Evolutionary conservation across 2,113 vertebrate species (phyloP).

Genomic region (Microtus oregoni): DNA sequence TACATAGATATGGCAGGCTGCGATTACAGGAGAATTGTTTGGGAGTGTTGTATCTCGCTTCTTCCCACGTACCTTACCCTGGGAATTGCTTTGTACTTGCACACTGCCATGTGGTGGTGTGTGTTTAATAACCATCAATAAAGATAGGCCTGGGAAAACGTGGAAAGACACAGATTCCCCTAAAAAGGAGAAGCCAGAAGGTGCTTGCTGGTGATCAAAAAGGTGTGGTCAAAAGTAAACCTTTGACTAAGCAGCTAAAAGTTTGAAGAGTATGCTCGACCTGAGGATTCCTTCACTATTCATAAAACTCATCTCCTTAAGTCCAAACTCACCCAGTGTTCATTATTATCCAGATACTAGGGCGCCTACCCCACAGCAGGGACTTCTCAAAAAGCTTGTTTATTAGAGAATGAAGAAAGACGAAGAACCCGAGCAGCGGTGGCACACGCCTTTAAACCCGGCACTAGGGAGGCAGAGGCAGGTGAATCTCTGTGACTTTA

Average conservation of each 20-base stretch:
- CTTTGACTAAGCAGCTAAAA: neutral
- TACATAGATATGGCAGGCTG: slow-evolving; percentile 81
- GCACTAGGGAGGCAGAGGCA: neutral
- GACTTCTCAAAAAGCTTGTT: neutral
- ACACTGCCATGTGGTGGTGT: slow-evolving; percentile 91
- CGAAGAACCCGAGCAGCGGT: neutral
- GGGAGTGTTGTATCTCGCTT: slow-evolving; percentile 89
- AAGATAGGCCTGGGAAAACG: slow-evolving; percentile 91
- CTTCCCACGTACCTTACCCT: slow-evolving; percentile 95
- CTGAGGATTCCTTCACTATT: neutral
- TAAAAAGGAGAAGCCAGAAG: neutral
- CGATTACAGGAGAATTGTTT: slow-evolving; percentile 88
- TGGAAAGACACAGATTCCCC: slow-evolving; percentile 72
- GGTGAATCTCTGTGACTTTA: neutral
- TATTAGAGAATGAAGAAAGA: neutral
- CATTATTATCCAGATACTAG: neutral
- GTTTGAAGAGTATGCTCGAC: neutral
- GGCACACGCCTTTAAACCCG: rapidly evolving
- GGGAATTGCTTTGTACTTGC: slow-evolving; percentile 91
- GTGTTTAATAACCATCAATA: slow-evolving; percentile 93
- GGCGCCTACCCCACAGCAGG: neutral
- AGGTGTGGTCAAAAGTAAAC: neutral
- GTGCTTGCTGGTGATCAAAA: neutral
- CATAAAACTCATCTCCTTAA: neutral
- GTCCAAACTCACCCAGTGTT: neutral